These are phyloP conservation scores for Pseudonaja textilis DNA, from an alignment of 2,113 vertebrate species.

Conservation along the genomic window DNA sequence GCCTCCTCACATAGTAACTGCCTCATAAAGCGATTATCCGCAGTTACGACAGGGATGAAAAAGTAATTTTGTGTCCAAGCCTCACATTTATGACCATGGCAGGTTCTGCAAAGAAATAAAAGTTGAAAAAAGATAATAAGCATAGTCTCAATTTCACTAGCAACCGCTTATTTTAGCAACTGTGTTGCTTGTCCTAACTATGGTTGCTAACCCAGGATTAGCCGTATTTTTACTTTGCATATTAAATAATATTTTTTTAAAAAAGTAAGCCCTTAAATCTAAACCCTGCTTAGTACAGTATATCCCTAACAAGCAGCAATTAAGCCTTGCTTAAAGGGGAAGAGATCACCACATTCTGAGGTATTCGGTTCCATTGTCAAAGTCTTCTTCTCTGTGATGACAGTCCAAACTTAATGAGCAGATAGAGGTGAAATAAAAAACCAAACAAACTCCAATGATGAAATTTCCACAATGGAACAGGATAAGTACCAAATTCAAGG, in stretches of 20 bases:
- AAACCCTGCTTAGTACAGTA: background rate
- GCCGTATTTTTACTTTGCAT: background rate
- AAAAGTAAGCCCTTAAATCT: background rate
- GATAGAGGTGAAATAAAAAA: no score
- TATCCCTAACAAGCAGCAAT: background rate
- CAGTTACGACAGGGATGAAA: background rate
- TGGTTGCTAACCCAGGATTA: background rate
- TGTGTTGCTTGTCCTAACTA: background rate
- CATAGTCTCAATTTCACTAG: background rate
- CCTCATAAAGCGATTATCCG: background rate
- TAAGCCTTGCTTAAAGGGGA: background rate
- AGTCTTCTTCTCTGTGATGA: background rate
- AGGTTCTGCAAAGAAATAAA: background rate
- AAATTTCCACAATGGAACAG: no score
- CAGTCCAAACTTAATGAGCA: no score
- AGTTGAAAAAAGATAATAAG: background rate
- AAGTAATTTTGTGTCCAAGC: background rate
- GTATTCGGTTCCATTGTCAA: background rate
- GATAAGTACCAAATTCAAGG: no score
- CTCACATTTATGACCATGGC: background rate
- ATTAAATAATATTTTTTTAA: background rate
- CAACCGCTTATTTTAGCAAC: background rate
- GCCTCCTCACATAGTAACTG: background rate
- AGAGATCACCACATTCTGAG: background rate
- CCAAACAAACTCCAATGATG: no score